Evolutionary conservation across 1,140 invertebrate species (phyloP), one percentile per base, ranked within the genome.

Genomic region (Geopemphigus sp.): DNA sequence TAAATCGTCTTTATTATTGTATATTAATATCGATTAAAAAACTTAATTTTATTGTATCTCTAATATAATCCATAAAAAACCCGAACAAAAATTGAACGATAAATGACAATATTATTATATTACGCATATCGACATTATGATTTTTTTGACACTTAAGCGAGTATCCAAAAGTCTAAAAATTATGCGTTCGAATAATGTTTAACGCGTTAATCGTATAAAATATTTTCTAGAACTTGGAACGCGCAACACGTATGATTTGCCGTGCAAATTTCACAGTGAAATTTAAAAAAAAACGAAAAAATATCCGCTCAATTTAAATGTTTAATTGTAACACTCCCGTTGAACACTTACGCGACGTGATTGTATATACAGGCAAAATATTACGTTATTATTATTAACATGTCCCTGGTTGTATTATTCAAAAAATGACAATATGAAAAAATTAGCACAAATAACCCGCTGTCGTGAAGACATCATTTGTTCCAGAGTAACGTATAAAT

Each of bases 371-470:
- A 39, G 39, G n/a, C 24, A 68, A 72, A 72, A 72, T 17, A 54
- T 72, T 72, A 72, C 66, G 26, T 68, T 24, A 68, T 47, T 72
- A 29, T 53, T 72, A 72, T 72, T 72, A 72, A 72, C 68, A 54
- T 29, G 50, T 72, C 68, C 24, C 24, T 26, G 19, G 17, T 53
- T 24, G 14, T 50, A 53, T 53, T n/a, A 54, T 53, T 29, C 15
- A 29, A 72, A 72, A n/a, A 72, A 72, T 29, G 24, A 72, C 68
- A 72, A 72, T 72, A 72, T n/a, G 68, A 54, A 72, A 72, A 54
- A 72, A 72, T 72, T 72, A 72, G 68, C 50, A 54, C 68, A 72
- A 72, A 72, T 53, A 50, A 29, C 22, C 66, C 14, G 24, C 24
- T 3, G 14, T 70, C 15, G 66, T 10, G 24, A 70, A 72, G 47